A percentile compares a stretch with the other conserved stretches of the same genome.
Evolutionary conservation across 2,888 invertebrate genomes (phyloP).

Genomic region (Drosophila anomelani): DNA sequence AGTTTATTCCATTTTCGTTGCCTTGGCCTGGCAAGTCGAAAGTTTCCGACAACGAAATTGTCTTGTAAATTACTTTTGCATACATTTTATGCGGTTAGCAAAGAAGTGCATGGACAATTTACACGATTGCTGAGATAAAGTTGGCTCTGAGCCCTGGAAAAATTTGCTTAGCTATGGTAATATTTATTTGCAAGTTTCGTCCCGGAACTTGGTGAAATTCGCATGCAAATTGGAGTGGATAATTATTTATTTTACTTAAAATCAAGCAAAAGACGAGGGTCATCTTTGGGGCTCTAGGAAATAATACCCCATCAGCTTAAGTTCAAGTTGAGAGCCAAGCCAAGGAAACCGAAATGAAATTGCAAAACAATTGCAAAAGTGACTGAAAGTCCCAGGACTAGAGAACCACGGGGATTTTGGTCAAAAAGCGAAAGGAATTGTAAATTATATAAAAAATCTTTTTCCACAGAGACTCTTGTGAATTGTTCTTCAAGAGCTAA

Average conservation of each 20-base stretch:
- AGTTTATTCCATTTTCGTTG: conserved; percentile 16
- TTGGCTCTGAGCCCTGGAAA: conserved; percentile 1
- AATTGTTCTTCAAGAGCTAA: conserved; percentile 4
- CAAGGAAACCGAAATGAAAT: conserved; percentile 8
- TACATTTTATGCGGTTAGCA: conserved; percentile 33
- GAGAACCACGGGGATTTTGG: conserved; percentile 1
- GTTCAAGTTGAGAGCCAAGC: background rate
- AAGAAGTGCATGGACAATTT: conserved; percentile 33
- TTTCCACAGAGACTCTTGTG: background rate
- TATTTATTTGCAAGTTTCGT: conserved; percentile 39
- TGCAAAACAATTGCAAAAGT: conserved; percentile 17
- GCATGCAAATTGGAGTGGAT: conserved; percentile 21
- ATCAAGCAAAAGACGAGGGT: background rate
- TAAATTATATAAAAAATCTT: conserved; percentile 2
- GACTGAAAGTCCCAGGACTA: background rate
- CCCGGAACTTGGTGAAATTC: conserved; percentile 7
- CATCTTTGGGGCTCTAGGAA: background rate
- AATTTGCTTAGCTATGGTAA: conserved; percentile 33
- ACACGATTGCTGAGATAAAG: conserved; percentile 22
- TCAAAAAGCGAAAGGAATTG: conserved; percentile 6
- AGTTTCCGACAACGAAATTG: conserved; percentile 37
- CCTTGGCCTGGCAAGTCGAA: conserved; percentile 12
- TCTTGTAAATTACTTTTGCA: conserved; percentile 50
- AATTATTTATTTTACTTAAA: conserved; percentile 24
- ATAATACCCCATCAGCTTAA: conserved; percentile 1